A percentile compares a stretch with the other conserved stretches of the same genome.
phyloP scores from a whole-genome alignment of 2,797 vertebrate species.

The Parauchenoglanis punctatus region DNA sequence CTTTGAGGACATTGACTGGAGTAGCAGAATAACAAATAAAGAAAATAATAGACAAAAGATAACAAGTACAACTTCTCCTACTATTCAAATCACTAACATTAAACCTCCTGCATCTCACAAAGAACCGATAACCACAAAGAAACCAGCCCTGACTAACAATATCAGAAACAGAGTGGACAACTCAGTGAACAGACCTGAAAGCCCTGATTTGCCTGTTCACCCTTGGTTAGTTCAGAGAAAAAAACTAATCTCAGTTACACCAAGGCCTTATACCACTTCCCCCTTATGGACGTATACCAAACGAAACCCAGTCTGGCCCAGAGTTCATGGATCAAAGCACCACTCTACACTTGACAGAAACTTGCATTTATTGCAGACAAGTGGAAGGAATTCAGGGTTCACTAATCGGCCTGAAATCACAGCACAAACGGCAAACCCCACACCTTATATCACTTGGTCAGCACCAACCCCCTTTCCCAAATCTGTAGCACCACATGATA shows the following conservation, averaged over 20 bases:
- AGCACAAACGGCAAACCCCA: constrained; percentile 72
- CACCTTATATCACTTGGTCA: constrained; percentile 50
- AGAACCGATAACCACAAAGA: constrained; percentile 52
- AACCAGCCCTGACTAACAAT: constrained; percentile 48
- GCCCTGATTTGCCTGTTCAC: constrained; percentile 66
- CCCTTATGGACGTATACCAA: constrained; percentile 41
- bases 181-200: constrained; percentile 52
- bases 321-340: constrained; percentile 59
- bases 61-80: constrained; percentile 35
- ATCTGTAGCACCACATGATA: constrained; percentile 42
- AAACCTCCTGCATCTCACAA: constrained; percentile 27
- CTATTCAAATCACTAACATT: constrained; percentile 28
- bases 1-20: constrained; percentile 29
- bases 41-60: constrained; percentile 22
- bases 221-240: constrained; percentile 71
- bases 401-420: constrained; percentile 77
- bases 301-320: constrained; percentile 39
- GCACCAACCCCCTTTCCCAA: constrained; percentile 21
- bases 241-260: constrained; percentile 50
- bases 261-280: constrained; percentile 48
- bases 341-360: constrained; percentile 60
- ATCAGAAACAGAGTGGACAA: constrained; percentile 50
- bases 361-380: constrained; percentile 63
- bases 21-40: constrained; percentile 11
- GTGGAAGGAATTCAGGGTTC: constrained; percentile 56